Conservation (phyloP, 2,888 invertebrate species). For the Caenorhabditis sp. region DNA sequence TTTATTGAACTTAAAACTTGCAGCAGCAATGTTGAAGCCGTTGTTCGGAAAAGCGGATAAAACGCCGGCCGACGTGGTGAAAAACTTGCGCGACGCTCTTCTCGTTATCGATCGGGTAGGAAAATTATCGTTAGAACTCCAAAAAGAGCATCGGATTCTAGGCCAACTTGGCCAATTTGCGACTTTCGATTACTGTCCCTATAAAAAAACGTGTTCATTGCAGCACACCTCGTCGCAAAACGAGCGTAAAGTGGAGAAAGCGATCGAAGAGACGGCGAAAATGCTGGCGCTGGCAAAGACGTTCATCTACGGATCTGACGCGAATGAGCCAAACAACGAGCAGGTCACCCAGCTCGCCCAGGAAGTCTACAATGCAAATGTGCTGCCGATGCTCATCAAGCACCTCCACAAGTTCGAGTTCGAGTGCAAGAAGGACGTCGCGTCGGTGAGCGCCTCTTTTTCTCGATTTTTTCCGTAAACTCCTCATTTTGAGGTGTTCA, state of each 20-base stretch:
- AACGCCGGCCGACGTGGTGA: constrained; percentile 93
- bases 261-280: constrained; percentile 94
- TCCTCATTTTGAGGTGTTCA: constrained; percentile 84
- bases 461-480: not conserved
- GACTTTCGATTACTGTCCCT: too few species aligned
- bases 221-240: constrained; percentile 38
- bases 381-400: constrained; percentile 92
- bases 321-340: constrained; percentile 91
- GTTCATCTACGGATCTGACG: constrained; percentile 97
- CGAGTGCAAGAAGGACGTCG: constrained; percentile 98
- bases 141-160: not conserved
- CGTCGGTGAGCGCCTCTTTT: constrained; percentile 83
- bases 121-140: not conserved
- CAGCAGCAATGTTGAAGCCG: constrained; percentile 55
- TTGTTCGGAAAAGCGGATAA: constrained; percentile 59
- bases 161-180: not conserved
- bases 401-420: constrained; percentile 86
- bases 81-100: constrained; percentile 91
- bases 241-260: constrained; percentile 96
- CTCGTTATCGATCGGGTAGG: constrained; percentile 87
- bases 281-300: constrained; percentile 88
- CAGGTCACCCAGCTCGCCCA: constrained; percentile 90
- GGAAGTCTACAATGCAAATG: constrained; percentile 96
- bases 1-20: not conserved
- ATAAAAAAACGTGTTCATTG: too few species aligned